Percentiles rank a stretch among this genome's conserved stretches.
phyloP scores from a whole-genome alignment of 2,888 invertebrate species.

The Polietes domitor region DNA sequence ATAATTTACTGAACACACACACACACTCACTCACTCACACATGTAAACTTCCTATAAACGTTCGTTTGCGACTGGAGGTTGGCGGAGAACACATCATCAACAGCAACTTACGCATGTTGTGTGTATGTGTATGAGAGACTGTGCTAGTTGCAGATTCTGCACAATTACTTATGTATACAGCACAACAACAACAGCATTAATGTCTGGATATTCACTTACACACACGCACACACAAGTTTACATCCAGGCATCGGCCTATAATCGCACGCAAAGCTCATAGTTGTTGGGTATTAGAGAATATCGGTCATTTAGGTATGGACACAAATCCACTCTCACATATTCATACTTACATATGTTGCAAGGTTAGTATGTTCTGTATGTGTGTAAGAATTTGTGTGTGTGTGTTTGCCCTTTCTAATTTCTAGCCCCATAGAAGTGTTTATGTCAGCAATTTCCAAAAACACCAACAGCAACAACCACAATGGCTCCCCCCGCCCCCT shows the following conservation, averaged over 20 bases:
- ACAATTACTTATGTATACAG: slow-evolving; percentile 62
- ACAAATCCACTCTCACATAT: background rate
- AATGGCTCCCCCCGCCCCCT: background rate
- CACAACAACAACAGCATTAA: background rate
- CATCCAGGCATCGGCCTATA: background rate
- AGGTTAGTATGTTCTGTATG: background rate
- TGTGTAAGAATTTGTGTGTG: background rate
- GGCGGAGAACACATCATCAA: slow-evolving; percentile 59
- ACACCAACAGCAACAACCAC: slow-evolving; percentile 9
- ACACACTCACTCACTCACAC: slow-evolving; percentile 9
- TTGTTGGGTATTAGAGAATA: slow-evolving; percentile 31
- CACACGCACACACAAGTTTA: background rate
- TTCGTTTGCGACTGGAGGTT: background rate
- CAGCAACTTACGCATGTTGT: slow-evolving; percentile 56
- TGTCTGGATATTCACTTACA: background rate
- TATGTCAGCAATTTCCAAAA: slow-evolving; percentile 54
- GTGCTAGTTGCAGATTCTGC: slow-evolving; percentile 42
- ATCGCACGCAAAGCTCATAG: slow-evolving; percentile 12
- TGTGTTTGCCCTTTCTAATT: slow-evolving; percentile 13
- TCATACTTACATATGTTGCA: background rate
- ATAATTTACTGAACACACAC: slow-evolving; percentile 65
- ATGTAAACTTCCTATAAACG: background rate
- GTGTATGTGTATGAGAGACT: slow-evolving; percentile 6
- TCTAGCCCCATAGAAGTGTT: slow-evolving; percentile 49
- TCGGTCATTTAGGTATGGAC: slow-evolving; percentile 13